Conservation (phyloP, 1,140 invertebrate species). For the Myzus persicae region DNA sequence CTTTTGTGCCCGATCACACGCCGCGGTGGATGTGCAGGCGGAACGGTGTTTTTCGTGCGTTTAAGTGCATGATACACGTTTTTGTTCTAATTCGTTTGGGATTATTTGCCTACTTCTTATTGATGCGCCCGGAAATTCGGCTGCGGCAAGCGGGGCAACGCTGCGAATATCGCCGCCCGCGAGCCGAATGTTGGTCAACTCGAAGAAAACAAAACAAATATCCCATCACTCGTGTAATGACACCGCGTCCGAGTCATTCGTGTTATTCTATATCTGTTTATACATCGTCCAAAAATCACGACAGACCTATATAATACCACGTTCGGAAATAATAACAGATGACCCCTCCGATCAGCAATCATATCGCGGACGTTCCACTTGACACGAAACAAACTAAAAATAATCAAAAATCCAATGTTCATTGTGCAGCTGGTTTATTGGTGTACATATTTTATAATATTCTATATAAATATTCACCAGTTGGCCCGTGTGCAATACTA, state of each 20-base stretch:
- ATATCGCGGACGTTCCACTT: neutral
- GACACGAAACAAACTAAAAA: neutral
- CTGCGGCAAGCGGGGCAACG: neutral
- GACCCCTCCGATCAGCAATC: neutral
- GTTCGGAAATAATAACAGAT: neutral
- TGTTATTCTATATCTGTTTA: neutral
- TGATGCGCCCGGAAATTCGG: neutral
- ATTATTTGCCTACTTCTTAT: conserved; percentile 2
- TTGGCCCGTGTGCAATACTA: too few species aligned
- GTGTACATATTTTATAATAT: neutral
- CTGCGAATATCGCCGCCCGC: neutral
- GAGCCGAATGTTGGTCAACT: neutral
- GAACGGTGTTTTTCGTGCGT: conserved; percentile 23
- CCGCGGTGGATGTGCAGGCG: neutral
- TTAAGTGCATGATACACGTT: conserved; percentile 52
- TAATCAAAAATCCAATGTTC: neutral
- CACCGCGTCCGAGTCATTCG: neutral
- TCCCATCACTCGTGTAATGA: neutral
- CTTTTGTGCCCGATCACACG: conserved; percentile 32
- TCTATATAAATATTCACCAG: too few species aligned
- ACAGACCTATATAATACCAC: neutral
- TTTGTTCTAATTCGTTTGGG: conserved; percentile 45
- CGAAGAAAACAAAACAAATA: conserved; percentile 15
- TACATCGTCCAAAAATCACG: neutral
- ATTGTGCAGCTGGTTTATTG: neutral